A percentile compares a stretch with the other conserved stretches of the same genome.
These are phyloP conservation scores for Urosaurus nigricauda DNA, from an alignment of 2,797 vertebrate species.

Conservation along the genomic window DNA sequence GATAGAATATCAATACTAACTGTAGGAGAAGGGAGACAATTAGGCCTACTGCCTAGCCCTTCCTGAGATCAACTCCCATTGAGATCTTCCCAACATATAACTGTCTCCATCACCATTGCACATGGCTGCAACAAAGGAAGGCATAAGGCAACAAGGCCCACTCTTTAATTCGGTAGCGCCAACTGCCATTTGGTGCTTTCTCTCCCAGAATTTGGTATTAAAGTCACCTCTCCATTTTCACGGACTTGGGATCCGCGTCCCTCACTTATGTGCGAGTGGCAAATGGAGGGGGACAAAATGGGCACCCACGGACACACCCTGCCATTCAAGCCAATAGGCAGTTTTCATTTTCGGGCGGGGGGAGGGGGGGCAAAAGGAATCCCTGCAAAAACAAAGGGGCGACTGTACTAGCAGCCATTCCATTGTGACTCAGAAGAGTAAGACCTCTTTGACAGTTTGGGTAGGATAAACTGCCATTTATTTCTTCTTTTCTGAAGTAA, in stretches of 20 bases:
- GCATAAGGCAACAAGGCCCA: neutral
- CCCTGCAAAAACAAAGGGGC: too few relatives aligned
- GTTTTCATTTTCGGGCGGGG: too few relatives aligned
- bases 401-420: neutral
- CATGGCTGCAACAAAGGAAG: neutral
- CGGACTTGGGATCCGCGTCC: too few relatives aligned
- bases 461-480: neutral
- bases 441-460: neutral
- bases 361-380: too few relatives aligned
- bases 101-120: neutral
- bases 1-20: neutral
- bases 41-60: neutral
- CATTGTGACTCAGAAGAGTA: neutral
- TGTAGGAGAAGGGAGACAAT: neutral
- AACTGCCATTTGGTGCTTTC: neutral
- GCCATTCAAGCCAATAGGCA: too few relatives aligned
- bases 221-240: too few relatives aligned
- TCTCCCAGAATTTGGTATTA: neutral
- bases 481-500: neutral
- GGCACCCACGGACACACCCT: too few relatives aligned
- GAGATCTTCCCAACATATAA: neutral
- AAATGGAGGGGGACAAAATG: too few relatives aligned
- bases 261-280: too few relatives aligned
- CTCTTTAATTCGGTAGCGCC: too few relatives aligned
- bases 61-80: neutral